Evolutionary conservation across 2,888 invertebrate genomes (phyloP), one percentile per base, ranked within the genome.

Genomic region (Caenorhabditis wallacei): DNA sequence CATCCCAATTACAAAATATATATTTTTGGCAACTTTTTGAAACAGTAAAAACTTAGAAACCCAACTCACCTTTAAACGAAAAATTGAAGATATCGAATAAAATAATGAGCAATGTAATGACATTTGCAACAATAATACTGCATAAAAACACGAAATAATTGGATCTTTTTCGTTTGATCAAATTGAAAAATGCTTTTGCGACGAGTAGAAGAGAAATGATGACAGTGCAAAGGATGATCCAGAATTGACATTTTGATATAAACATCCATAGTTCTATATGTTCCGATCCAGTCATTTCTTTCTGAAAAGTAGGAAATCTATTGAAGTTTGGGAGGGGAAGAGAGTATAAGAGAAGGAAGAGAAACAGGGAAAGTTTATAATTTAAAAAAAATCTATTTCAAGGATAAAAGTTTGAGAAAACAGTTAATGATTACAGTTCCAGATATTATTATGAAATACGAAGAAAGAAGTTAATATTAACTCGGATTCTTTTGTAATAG

Each of bases 91-190:
- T 82, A 43, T 88, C 88, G 30, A 88, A 80, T 22, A 89, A 69
- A 57, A 90, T 89, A 7, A 86, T 87, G 20, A 82, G 74, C 11
- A 90, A 63, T 24, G 88, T 88, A 10, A 86, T 59, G 30, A 90
- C 64, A 71, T 90, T 86, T 8, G 84, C 84, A 11, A 85, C 69
- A 37, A 88, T 85, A 51, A 90, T 90, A 20, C 86, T 70, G 7
- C 81, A 61, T 48, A 90, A 71, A 57, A 90, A 90, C n/a, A 85
- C 70, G 54, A 88, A 90, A 66, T 90, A 90, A 53, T 90, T 84
- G 56, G 89, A 88, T 26, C 87, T 54, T 48, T 83, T 81, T 43
- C 85, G 53, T 46, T 71, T 59, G 0, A 84, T 40, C 10, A 86
- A 53, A 43, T 76, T 84, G 53, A 46, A 37, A 22, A 84, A 37